Percentiles rank a stretch among this genome's conserved stretches.
phyloP scores from a whole-genome alignment of 2,888 invertebrate genomes.

The Masnerella sp. region DNA sequence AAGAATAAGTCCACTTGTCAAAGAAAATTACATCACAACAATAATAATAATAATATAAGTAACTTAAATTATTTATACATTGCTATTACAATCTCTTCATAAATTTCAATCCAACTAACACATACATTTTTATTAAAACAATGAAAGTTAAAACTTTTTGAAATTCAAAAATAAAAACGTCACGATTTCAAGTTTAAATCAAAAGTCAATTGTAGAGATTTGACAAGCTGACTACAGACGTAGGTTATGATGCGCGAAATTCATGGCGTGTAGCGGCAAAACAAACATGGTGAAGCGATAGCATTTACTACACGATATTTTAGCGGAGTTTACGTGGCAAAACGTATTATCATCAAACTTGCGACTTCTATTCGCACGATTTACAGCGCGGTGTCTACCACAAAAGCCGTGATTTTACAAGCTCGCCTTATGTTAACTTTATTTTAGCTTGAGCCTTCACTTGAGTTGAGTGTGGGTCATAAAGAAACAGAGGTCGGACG shows the following conservation, averaged over 20 bases:
- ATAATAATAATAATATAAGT: no score
- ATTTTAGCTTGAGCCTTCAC: conserved; percentile 2
- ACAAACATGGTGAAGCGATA: conserved; percentile 39
- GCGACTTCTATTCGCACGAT: conserved; percentile 18
- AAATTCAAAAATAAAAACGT: no score
- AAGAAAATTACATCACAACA: no score
- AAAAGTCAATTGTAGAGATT: no score
- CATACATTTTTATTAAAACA: no score
- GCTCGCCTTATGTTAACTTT: conserved; percentile 12
- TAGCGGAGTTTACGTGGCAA: conserved; percentile 22
- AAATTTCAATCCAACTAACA: no score
- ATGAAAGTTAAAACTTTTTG: no score
- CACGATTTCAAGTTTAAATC: no score
- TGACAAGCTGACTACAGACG: conserved; percentile 18
- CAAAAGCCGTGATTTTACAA: conserved; percentile 29
- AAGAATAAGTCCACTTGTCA: no score
- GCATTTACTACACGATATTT: conserved; percentile 35
- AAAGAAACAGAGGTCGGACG: no score
- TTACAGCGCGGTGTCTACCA: conserved; percentile 12
- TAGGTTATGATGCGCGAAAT: conserved; percentile 25
- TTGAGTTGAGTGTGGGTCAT: conserved; percentile 1
- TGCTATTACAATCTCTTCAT: no score
- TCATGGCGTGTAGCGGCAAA: conserved; percentile 30
- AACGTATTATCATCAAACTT: conserved; percentile 33
- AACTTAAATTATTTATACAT: no score